phyloP scores from a whole-genome alignment of 2,113 vertebrate genomes.

The Notiomystis cincta region DNA sequence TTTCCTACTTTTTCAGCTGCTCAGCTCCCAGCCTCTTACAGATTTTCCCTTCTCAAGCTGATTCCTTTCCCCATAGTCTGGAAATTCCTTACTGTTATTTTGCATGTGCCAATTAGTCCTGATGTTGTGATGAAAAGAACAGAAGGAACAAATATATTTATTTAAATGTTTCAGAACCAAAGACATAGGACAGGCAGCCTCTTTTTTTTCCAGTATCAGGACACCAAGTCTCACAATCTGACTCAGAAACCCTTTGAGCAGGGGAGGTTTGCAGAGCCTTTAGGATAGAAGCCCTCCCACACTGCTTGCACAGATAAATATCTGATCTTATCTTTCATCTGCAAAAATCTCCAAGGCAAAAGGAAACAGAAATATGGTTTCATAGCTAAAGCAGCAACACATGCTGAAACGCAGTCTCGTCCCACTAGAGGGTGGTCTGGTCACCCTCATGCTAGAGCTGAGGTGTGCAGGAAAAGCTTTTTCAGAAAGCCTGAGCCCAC shows the following conservation, averaged over 20 bases:
- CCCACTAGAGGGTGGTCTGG: slow-evolving; percentile 72
- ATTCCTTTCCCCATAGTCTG: background rate
- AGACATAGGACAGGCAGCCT: background rate
- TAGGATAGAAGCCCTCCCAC: slow-evolving; percentile 17
- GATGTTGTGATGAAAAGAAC: background rate
- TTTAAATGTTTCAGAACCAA: background rate
- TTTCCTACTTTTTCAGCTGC: background rate
- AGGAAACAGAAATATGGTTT: background rate
- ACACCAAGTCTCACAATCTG: background rate
- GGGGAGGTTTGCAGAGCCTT: background rate
- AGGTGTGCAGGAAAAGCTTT: background rate
- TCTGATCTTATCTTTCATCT: slow-evolving; percentile 6
- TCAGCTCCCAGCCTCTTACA: background rate
- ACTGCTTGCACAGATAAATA: background rate
- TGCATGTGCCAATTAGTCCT: background rate
- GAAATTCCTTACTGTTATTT: background rate
- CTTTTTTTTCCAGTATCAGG: background rate
- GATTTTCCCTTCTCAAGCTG: background rate
- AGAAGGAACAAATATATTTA: background rate
- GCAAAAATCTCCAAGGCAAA: slow-evolving; percentile 15
- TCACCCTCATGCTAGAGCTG: slow-evolving; percentile 20
- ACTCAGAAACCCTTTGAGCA: slow-evolving; percentile 3
- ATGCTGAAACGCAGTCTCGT: slow-evolving; percentile 17
- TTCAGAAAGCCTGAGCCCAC: background rate
- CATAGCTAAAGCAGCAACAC: background rate